Base-by-base conservation (phyloP, 1,140 invertebrate genomes). In the Vollenhovia emeryi region DNA sequence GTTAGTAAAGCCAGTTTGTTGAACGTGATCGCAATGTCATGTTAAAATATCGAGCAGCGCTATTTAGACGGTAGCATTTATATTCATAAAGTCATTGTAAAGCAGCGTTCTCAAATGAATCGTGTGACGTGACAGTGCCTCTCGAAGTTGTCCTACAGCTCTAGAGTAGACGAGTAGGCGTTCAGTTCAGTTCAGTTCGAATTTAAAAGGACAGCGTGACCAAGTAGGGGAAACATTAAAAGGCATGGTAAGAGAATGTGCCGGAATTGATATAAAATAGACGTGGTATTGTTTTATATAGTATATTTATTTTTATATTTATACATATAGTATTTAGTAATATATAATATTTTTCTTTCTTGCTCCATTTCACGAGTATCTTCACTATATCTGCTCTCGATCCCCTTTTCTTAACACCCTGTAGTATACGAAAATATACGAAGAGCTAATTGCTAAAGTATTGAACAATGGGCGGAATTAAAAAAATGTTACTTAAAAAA, bases 21-120 rank as follows among this genome's bases (percentile, higher is more conserved):
- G 13, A 48, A 24, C 7, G n/a, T 40, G 52, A 66, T 36, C 13
- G 24, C 30, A 52, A 21, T 76, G 11, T 64, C 30, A 78, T 11
- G 30, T 79, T 60, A 66, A 66, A 66, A 27, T 52, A 66, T 79
- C 15, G 30, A 59, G 9, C 62, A 62, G 62, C 62, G 27, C 48
- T 21, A 36, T 24, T 50, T 64, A 64, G 27, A 60, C 4, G 74
- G 27, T 21, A 78, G 59, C 60, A 50, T 50, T 66, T 79, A 50
- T 33, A 64, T 57, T 40, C 9, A 11, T 24, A 74, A 30, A 11
- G 21, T 66, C 13, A 43, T 62, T 45, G 30, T 50, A 33, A 24
- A 66, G 27, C 18, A 27, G 6, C 30, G 24, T 50, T 66, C 30
- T 66, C 1, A 66, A 48, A 78, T 24, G 11, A 50, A 52, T 55